A percentile compares a stretch with the other conserved stretches of the same genome.
Evolutionary conservation across 2,113 vertebrate species (phyloP).

Genomic region (Chionis minor): DNA sequence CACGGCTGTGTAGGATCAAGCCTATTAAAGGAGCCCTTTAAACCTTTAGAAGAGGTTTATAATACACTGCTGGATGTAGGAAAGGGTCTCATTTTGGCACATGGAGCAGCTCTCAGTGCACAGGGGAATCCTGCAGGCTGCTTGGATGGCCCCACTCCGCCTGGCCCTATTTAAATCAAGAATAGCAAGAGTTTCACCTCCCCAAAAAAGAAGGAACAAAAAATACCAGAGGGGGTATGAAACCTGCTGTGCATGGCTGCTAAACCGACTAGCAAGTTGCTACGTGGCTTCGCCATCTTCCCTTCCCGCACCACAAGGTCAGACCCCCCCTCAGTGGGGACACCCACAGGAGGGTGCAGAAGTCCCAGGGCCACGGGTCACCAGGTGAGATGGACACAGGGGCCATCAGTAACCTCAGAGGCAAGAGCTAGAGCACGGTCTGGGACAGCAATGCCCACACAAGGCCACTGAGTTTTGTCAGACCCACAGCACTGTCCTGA

Average conservation of each 20-base stretch:
- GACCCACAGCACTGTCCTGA: neutral
- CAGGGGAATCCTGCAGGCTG: neutral
- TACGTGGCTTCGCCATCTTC: neutral
- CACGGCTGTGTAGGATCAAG: slow-evolving; percentile 41
- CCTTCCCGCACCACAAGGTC: neutral
- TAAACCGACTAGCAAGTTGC: neutral
- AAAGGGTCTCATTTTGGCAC: neutral
- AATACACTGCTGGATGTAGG: neutral
- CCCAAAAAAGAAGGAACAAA: neutral
- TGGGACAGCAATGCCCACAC: neutral
- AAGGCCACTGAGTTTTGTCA: neutral
- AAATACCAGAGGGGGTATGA: fast-evolving
- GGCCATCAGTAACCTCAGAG: neutral
- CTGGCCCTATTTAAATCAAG: neutral
- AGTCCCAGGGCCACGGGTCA: neutral
- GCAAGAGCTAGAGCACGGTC: fast-evolving
- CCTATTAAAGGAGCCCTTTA: slow-evolving; percentile 17
- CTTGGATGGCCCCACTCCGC: neutral
- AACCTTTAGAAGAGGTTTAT: neutral
- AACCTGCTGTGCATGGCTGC: neutral
- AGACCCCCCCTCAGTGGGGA: neutral
- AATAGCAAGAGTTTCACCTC: neutral
- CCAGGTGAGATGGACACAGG: fast-evolving
- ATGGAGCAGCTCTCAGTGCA: fast-evolving
- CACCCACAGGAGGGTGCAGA: fast-evolving